Percentiles rank a stretch among this genome's conserved stretches.
These are phyloP conservation scores for Procambarus clarkii DNA, from an alignment of 1,140 invertebrate species.

Conservation along the genomic window DNA sequence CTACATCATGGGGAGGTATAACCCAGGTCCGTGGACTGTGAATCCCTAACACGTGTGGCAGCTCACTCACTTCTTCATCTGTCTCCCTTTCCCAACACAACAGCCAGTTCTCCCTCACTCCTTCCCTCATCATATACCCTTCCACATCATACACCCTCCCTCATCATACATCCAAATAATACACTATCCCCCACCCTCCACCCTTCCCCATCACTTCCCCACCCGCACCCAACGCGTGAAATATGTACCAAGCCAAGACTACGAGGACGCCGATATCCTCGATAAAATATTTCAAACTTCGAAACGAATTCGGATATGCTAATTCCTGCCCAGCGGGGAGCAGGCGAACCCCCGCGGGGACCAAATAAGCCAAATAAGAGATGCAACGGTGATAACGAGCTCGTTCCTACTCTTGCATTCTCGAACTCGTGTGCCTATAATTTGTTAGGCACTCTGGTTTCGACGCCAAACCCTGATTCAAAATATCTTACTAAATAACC, in stretches of 20 bases:
- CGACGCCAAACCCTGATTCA: no score
- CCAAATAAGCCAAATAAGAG: slow-evolving; percentile 58
- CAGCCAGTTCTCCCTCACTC: background rate
- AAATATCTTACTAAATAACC: no score
- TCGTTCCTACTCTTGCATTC: slow-evolving; percentile 5
- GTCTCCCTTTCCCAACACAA: background rate
- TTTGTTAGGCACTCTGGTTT: background rate
- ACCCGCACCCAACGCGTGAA: no score
- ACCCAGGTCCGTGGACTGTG: no score
- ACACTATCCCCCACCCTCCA: background rate
- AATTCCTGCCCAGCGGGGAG: slow-evolving; percentile 26
- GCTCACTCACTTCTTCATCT: no score
- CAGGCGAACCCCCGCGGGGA: slow-evolving; percentile 32
- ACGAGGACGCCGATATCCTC: slow-evolving; percentile 33
- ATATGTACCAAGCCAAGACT: background rate
- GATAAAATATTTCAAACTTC: slow-evolving; percentile 41
- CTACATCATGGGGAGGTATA: no score
- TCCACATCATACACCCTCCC: background rate
- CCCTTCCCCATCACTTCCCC: no score
- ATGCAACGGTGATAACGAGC: slow-evolving; percentile 43
- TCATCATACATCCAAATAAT: no score
- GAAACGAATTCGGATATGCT: slow-evolving; percentile 51
- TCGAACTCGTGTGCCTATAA: background rate
- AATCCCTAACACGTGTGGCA: no score
- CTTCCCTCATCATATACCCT: background rate